Percentiles rank a stretch among this genome's conserved stretches.
phyloP scores from a whole-genome alignment of 2,888 invertebrate genomes.

The Acronicta psi region DNA sequence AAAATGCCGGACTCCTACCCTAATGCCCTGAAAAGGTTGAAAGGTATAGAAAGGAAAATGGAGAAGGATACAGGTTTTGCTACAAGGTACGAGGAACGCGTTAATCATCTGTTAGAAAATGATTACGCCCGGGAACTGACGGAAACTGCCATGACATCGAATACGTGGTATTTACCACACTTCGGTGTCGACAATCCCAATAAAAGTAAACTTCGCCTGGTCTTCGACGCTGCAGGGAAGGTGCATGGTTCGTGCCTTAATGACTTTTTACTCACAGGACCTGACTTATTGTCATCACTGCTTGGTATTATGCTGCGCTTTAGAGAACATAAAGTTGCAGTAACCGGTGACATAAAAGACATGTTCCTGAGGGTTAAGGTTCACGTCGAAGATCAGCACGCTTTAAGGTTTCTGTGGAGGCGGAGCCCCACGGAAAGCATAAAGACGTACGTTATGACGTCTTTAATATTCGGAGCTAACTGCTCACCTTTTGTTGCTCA shows the following conservation, averaged over 20 bases:
- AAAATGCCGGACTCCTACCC: too few relatives aligned
- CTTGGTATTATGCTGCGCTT: background rate
- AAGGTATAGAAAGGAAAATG: too few relatives aligned
- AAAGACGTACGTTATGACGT: constrained; percentile 6
- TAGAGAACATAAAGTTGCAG: background rate
- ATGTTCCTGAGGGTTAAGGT: constrained; percentile 1
- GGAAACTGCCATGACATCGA: background rate
- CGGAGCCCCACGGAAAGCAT: background rate
- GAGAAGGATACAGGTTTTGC: too few relatives aligned
- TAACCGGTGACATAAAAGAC: background rate
- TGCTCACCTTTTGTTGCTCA: constrained; percentile 7
- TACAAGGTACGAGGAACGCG: background rate
- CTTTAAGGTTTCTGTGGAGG: background rate
- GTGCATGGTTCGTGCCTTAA: too few relatives aligned
- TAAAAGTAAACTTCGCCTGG: too few relatives aligned
- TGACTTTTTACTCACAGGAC: too few relatives aligned
- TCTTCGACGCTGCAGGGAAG: too few relatives aligned
- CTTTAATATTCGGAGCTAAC: too few relatives aligned
- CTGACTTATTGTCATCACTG: background rate
- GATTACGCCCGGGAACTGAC: background rate
- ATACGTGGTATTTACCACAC: background rate
- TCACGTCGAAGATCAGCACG: background rate
- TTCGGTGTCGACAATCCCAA: background rate
- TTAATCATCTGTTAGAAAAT: background rate
- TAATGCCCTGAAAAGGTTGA: too few relatives aligned